Evolutionary conservation across 2,797 vertebrate species (phyloP).

Genomic region (Gadopsis bispinosus): DNA sequence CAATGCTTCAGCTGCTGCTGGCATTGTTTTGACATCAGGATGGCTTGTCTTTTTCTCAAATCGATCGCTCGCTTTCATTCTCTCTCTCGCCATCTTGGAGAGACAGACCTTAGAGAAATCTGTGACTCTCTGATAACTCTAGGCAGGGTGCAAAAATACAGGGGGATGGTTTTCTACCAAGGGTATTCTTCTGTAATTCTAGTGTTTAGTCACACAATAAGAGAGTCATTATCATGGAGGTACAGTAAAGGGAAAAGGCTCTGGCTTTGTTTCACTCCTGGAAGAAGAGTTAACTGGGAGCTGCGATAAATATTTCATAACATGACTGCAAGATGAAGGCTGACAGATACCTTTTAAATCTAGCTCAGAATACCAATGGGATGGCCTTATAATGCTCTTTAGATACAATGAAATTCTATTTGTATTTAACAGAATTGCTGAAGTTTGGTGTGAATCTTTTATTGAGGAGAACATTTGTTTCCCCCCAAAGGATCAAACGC

Average conservation of each 20-base stretch:
- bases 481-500: constrained; percentile 32
- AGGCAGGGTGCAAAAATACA: background rate
- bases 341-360: constrained; percentile 64
- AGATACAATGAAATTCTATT: constrained; percentile 53
- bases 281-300: constrained; percentile 56
- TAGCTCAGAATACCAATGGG: constrained; percentile 62
- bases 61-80: constrained; percentile 49
- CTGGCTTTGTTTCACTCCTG: constrained; percentile 22
- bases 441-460: constrained; percentile 44
- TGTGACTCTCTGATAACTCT: constrained; percentile 4
- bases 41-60: constrained; percentile 52
- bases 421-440: constrained; percentile 43
- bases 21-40: constrained; percentile 68
- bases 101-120: constrained; percentile 19
- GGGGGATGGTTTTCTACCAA: background rate
- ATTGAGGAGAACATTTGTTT: constrained; percentile 39
- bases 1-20: constrained; percentile 54
- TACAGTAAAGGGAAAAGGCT: constrained; percentile 25
- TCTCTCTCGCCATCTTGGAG: background rate
- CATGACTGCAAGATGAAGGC: constrained; percentile 63
- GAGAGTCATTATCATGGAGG: constrained; percentile 21
- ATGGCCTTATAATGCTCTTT: constrained; percentile 47
- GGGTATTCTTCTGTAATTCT: constrained; percentile 15
- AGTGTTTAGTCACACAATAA: constrained; percentile 33
- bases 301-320: constrained; percentile 69